These are phyloP conservation scores for Syngnathoides biaculeatus DNA, from an alignment of 2,113 vertebrate species.

Conservation along the genomic window DNA sequence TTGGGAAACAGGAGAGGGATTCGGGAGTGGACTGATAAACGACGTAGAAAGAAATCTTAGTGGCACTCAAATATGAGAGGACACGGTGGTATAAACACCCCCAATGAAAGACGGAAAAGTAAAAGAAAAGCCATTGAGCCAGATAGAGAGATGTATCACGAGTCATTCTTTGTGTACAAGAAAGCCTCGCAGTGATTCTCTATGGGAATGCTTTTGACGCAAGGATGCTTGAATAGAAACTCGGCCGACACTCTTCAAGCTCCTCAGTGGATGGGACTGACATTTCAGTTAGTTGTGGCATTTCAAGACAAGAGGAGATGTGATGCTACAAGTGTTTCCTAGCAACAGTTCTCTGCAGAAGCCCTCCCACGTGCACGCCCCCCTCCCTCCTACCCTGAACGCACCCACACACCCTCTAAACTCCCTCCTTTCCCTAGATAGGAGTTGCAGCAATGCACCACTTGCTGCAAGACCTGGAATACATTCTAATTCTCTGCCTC, in stretches of 20 bases:
- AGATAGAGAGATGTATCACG: constrained; percentile 3
- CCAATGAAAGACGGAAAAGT: background rate
- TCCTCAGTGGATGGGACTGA: constrained; percentile 43
- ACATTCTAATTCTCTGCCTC: constrained; percentile 58
- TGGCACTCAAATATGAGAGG: background rate
- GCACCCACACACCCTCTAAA: constrained; percentile 1
- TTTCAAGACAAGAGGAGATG: constrained; percentile 48
- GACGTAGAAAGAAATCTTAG: constrained; percentile 16
- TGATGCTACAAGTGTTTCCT: constrained; percentile 79
- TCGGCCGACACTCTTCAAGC: constrained; percentile 35
- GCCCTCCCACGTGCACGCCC: constrained; percentile 17
- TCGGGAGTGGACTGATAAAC: constrained; percentile 16
- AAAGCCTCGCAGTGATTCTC: constrained; percentile 34
- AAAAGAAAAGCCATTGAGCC: constrained; percentile 5
- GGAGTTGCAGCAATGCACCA: constrained; percentile 74
- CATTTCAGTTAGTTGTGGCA: constrained; percentile 62
- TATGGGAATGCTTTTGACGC: constrained; percentile 42
- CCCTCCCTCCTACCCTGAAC: constrained; percentile 2
- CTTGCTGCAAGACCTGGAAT: constrained; percentile 66
- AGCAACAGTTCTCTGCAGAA: constrained; percentile 71
- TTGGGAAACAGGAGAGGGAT: constrained; percentile 36
- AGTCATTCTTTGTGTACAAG: constrained; percentile 2
- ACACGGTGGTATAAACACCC: background rate
- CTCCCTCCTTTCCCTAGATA: constrained; percentile 50
- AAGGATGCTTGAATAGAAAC: constrained; percentile 46